phyloP scores from a whole-genome alignment of 2,113 vertebrate genomes.

The Cyphomyrus discorhynchus region DNA sequence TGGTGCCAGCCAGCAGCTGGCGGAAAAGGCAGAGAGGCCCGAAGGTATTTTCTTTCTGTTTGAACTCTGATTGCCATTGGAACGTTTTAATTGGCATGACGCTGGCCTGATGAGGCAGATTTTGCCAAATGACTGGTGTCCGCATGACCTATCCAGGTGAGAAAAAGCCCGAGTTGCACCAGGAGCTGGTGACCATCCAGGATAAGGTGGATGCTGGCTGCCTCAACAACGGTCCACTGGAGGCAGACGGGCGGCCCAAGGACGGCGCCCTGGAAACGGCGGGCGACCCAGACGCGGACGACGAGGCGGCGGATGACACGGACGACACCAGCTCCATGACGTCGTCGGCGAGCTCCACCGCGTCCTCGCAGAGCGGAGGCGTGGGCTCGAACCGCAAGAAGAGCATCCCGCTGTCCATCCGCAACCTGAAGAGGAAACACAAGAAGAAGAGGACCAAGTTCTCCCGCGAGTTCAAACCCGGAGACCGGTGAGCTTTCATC shows the following conservation, averaged over 20 bases:
- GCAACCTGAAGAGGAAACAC: slow-evolving; percentile 92
- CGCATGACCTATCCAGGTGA: slow-evolving; percentile 34
- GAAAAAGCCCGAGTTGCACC: slow-evolving; percentile 21
- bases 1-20: slow-evolving; percentile 44
- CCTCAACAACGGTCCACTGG: slow-evolving; percentile 47
- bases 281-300: slow-evolving; percentile 80
- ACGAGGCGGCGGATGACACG: slow-evolving; percentile 85
- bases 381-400: slow-evolving; percentile 77
- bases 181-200: slow-evolving; percentile 28
- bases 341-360: slow-evolving; percentile 91
- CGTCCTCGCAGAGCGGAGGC: slow-evolving; percentile 85
- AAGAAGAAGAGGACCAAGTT: slow-evolving; percentile 97
- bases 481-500: slow-evolving; percentile 75
- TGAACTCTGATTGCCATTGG: neutral
- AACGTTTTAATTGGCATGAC: neutral
- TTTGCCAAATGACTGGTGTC: neutral
- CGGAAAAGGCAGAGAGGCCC: slow-evolving; percentile 48
- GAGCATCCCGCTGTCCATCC: slow-evolving; percentile 91
- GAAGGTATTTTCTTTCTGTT: slow-evolving; percentile 19
- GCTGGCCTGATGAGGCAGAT: neutral
- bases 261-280: slow-evolving; percentile 47
- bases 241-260: slow-evolving; percentile 29
- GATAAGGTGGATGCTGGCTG: slow-evolving; percentile 36
- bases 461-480: slow-evolving; percentile 86
- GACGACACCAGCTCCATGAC: slow-evolving; percentile 94